phyloP scores from a whole-genome alignment of 2,797 vertebrate species.

The Etheostoma nigrum region DNA sequence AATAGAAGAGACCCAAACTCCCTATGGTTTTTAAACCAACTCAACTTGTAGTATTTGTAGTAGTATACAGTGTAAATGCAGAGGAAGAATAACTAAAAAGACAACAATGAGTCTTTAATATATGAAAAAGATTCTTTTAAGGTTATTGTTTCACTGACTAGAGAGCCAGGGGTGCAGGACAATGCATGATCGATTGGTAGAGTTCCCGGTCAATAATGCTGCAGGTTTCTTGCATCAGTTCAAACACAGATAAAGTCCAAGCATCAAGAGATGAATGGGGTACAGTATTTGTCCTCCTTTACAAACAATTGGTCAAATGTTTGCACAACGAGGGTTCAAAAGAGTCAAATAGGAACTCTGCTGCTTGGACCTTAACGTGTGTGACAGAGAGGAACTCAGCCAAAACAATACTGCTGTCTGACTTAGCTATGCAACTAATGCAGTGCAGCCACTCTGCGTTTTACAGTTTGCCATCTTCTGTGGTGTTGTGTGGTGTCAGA shows the following conservation, averaged over 20 bases:
- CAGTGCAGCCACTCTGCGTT: conserved; percentile 75
- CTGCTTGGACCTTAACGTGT: conserved; percentile 57
- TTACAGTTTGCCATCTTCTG: conserved; percentile 57
- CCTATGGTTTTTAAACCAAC: conserved; percentile 31
- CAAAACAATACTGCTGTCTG: conserved; percentile 66
- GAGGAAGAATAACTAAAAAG: conserved; percentile 68
- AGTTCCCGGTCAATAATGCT: conserved; percentile 56
- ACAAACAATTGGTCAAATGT: conserved; percentile 88
- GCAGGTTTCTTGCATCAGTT: conserved; percentile 33
- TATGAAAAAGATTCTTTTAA: conserved; percentile 59
- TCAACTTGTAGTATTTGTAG: conserved; percentile 26
- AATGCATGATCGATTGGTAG: conserved; percentile 67
- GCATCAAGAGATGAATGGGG: conserved; percentile 34
- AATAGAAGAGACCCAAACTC: conserved; percentile 33
- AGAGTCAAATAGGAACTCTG: conserved; percentile 34
- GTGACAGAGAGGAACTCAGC: conserved; percentile 54
- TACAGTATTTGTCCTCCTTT: conserved; percentile 64
- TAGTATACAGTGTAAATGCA: conserved; percentile 60
- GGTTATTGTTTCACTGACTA: conserved; percentile 70
- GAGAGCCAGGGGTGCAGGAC: conserved; percentile 67
- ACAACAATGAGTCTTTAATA: conserved; percentile 56
- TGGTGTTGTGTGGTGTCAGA: conserved; percentile 65
- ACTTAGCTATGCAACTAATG: conserved; percentile 66
- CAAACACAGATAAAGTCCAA: conserved; percentile 62
- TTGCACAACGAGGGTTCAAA: conserved; percentile 66